Base-by-base conservation (phyloP, 2,113 vertebrate species). In the Leptobrachium ailaonicum region DNA sequence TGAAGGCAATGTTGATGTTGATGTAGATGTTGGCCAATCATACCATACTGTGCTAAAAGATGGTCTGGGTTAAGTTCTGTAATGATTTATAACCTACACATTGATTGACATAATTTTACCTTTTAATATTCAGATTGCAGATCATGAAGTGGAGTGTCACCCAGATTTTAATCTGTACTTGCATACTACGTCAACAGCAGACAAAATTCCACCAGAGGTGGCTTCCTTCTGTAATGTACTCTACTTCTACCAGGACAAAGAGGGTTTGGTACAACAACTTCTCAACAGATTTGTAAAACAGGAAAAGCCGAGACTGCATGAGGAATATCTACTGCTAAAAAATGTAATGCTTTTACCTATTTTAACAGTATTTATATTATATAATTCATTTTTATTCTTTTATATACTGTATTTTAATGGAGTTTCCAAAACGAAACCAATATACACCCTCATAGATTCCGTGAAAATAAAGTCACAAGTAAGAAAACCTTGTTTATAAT, bases 151-250 rank as follows among this genome's bases (percentile, higher is more conserved):
- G 10, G 44, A 58, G 1, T 80, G 64, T n/a, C 64, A 47, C 2
- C 11, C 67, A 50, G 1, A 6, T 4, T 73, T 82, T 62, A 40
- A 78, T 42, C 66, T 54, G 2, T 9, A 40, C 0, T 0, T 73
- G 2, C 44, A 78, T 1, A 69, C 67, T 14, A 73, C 43, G 42
- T 73, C 7, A 2, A 20, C 50, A 12, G 66, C 82, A 12, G 71
- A 83, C 12, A 44, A 66, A 40, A 13, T 83, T 6, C 71, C 76
- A 42, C 58, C 82, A 44, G 76, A 79, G 41, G 66, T 86, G 43
- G 4, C 76, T 67, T 41, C 77, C 58, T 44, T 12, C 12, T 85
- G 71, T 54, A 66, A 47, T n/a, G n/a, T 2, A 3, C 4, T 13
- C 4, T 62, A 75, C 47, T 83, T 83, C 20, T 75, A 75, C 66